phyloP scores from a whole-genome alignment of 2,113 vertebrate species.

The Tinamus guttatus region DNA sequence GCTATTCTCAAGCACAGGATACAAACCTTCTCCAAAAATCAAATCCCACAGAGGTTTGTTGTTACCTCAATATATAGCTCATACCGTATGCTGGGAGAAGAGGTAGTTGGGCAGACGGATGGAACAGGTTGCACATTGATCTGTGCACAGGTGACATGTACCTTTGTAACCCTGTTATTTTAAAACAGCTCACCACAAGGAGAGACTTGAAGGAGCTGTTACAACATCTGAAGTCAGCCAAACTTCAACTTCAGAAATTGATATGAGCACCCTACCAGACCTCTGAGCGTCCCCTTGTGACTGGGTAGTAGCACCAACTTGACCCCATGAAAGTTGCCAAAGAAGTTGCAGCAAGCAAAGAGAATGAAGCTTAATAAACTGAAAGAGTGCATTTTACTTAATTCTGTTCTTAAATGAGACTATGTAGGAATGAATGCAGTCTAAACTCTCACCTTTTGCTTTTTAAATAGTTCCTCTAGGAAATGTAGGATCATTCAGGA shows the following conservation, averaged over 20 bases:
- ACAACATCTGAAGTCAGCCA: neutral
- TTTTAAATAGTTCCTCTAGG: neutral
- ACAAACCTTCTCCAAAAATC: neutral
- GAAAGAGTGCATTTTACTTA: neutral
- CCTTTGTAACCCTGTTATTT: neutral
- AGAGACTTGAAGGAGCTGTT: neutral
- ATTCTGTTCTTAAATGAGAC: neutral
- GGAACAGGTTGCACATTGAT: neutral
- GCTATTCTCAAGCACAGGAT: neutral
- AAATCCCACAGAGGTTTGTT: neutral
- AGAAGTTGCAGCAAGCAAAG: neutral
- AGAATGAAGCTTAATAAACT: neutral
- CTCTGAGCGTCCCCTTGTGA: neutral
- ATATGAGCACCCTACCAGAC: neutral
- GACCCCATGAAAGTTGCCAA: neutral
- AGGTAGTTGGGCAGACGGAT: neutral
- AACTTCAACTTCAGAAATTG: neutral
- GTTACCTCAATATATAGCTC: neutral
- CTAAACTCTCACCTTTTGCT: neutral
- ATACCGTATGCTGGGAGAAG: neutral
- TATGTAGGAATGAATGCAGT: rapidly evolving
- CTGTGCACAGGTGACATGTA: too few species aligned
- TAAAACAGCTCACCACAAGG: neutral
- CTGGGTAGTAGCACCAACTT: neutral
- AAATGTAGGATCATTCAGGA: neutral